phyloP scores from a whole-genome alignment of 2,797 vertebrate species.

The Anguilla megastoma region DNA sequence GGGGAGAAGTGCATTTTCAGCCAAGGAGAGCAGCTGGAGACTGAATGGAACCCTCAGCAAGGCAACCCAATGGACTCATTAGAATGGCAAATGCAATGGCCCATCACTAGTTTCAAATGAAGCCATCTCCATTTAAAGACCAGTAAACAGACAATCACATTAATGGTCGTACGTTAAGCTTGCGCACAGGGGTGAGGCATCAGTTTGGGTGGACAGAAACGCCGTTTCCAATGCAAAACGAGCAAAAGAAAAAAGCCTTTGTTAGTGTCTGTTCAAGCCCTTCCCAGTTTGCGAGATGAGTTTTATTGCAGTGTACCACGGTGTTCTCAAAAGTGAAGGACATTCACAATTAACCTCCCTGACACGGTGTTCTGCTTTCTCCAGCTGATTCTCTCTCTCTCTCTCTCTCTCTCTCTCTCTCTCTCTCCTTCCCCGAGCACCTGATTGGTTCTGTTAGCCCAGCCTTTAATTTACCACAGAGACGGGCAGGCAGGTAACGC shows the following conservation, averaged over 20 bases:
- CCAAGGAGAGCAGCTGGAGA: background rate
- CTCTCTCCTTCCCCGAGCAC: slow-evolving; percentile 24
- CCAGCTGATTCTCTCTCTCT: background rate
- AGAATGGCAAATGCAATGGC: background rate
- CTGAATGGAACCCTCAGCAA: background rate
- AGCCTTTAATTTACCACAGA: background rate
- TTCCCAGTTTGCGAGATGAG: background rate
- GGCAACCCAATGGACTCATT: background rate
- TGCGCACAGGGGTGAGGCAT: background rate
- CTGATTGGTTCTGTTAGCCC: background rate
- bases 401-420: slow-evolving; percentile 4
- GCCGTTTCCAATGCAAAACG: background rate
- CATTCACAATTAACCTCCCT: background rate
- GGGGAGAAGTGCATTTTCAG: background rate
- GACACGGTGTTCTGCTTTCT: background rate
- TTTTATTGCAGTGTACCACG: background rate
- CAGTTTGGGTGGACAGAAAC: background rate
- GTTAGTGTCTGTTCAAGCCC: background rate
- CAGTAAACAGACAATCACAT: background rate
- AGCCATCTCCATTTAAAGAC: background rate
- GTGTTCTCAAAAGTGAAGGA: background rate
- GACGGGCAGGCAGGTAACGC: background rate
- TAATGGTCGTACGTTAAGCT: background rate
- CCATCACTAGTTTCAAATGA: background rate
- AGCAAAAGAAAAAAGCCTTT: background rate